Percentiles rank a stretch among this genome's conserved stretches.
These are phyloP conservation scores for Coracopsis vasa DNA, from an alignment of 2,113 vertebrate genomes.

Conservation along the genomic window DNA sequence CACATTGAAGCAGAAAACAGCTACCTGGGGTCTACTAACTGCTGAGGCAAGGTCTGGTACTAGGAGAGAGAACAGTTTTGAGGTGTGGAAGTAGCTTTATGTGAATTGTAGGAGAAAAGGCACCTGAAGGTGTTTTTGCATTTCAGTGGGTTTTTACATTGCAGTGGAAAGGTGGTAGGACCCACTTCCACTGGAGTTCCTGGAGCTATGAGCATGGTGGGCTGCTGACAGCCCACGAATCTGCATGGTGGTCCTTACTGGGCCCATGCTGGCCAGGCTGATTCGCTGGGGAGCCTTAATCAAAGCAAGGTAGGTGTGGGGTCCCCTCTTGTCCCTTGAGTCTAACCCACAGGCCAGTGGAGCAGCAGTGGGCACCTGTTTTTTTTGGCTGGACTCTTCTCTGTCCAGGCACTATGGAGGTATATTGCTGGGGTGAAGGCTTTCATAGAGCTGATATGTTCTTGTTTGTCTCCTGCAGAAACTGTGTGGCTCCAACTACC, in stretches of 20 bases:
- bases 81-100: background rate
- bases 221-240: background rate
- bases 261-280: background rate
- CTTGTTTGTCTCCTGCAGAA: slow-evolving; percentile 75
- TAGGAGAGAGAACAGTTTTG: background rate
- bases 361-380: background rate
- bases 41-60: background rate
- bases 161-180: fast-evolving
- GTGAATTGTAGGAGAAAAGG: background rate
- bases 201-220: background rate
- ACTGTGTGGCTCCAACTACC: slow-evolving; percentile 92
- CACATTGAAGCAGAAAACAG: background rate
- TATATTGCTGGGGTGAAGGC: background rate
- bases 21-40: background rate
- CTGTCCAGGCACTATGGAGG: background rate
- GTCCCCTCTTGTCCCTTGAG: background rate
- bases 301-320: background rate
- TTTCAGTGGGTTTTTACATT: background rate
- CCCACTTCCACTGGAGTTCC: background rate
- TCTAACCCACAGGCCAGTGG: background rate
- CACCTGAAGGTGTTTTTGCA: background rate
- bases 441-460: background rate
- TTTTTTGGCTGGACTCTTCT: background rate
- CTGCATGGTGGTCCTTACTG: background rate
- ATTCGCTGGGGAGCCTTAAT: background rate